Evolutionary conservation across 1,140 invertebrate genomes (phyloP), one percentile per base, ranked within the genome.

Genomic region (Polyergus mexicanus): DNA sequence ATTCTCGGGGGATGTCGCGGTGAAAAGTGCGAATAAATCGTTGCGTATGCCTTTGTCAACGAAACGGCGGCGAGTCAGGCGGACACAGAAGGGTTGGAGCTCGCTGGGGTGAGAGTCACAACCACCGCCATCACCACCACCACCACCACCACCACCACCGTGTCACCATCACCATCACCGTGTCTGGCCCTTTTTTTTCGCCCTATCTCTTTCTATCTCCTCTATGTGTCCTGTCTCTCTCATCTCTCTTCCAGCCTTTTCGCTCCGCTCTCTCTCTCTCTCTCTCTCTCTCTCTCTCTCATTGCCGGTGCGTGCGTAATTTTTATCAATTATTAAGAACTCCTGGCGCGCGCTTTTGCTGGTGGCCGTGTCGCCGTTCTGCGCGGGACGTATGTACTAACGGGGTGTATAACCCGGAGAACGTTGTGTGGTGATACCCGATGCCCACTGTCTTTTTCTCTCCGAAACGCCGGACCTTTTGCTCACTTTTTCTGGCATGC

Each of bases 271-370:
- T n/a, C n/a, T n/a, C n/a, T 11, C 56, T 10, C 28, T 10, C 25
- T 3, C 22, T 5, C 16, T 28, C 85, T 54, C 51, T 47, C 76
- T 78, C 51, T 62, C 35, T 85, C 78, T 84, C 83, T 89, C 68
- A 78, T 90, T 92, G 92, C 90, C 89, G 89, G 89, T 91, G 91
- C 90, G 86, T 92, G 90, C 94, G 94, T 95, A 94, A 94, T 95
- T 94, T 94, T 94, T 95, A 94, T 95, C 94, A 94, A 94, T 95
- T 95, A 94, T 94, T 95, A 95, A 95, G 94, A 94, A 94, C 92
- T 92, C 78, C 92, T 86, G 87, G 80, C 65, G 76, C 83, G 80
- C 65, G 81, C 86, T 86, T 89, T 81, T 80, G 88, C 74, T 85
- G 87, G 74, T 88, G 51, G 87, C 71, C 58, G 78, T 87, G 88